Evolutionary conservation across 37 sponge, comb jelly and placozoan species (phyloP), one percentile per base, ranked within the genome.

Genomic region (Geodia barretti): DNA sequence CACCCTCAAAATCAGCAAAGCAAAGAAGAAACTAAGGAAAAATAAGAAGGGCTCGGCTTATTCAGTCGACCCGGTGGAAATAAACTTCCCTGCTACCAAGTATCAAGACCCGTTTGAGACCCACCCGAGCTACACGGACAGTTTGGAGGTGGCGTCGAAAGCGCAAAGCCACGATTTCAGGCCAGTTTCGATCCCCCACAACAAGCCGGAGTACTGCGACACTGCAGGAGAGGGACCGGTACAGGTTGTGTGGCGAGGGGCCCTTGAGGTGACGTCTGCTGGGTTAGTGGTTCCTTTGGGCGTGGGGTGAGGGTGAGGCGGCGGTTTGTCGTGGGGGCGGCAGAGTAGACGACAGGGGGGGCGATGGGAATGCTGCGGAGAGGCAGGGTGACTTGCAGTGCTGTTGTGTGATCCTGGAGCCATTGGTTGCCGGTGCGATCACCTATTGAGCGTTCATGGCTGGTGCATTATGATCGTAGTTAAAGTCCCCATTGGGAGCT

Each of bases 151-250:
- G 30, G 25, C 34, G 7, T 38, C 75, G n/a, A 21, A 37, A n/a
- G 66, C 65, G 4, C 39, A 54, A 0, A 95, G 93, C 0, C 95
- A 98, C 78, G 90, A 91, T 40, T 97, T 89, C 72, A 66, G 70
- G 85, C 33, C 67, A 78, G 60, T 89, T 72, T 83, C 86, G 62
- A 86, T 96, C 75, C 97, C 65, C 64, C 92, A 72, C 75, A 88
- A 76, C 73, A 86, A 73, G 41, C 80, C 78, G 63, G 89, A 79
- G 88, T 92, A 64, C 80, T 77, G 75, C 91, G 95, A 80, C 81
- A 79, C n/a, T 81, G 92, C 93, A 83, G 86, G 83, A 64, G 90
- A 84, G 28, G 47, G n/a, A n/a, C n/a, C 78, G 69, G 83, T 75
- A 60, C 79, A 84, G 84, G 89, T 84, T 24, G 75, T 78, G 39